Evolutionary conservation across 23 tunicate species (phyloP).

Genomic region (Trididemnum nubilum): DNA sequence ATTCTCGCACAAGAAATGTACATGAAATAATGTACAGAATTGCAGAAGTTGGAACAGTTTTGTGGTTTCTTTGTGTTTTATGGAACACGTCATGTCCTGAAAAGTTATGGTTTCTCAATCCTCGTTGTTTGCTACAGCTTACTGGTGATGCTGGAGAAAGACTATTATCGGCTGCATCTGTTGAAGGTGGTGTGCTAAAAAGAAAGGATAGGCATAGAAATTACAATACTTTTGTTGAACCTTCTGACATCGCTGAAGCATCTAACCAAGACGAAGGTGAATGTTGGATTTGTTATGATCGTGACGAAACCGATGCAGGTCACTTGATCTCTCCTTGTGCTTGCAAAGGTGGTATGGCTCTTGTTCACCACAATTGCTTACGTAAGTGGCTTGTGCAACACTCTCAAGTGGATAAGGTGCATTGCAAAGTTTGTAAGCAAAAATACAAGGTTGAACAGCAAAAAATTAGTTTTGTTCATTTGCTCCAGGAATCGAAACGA

Average conservation of each 20-base stretch:
- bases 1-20: conserved; percentile 65
- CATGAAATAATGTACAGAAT: conserved; percentile 80
- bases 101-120: conserved; percentile 89
- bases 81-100: conserved; percentile 92
- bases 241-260: background rate
- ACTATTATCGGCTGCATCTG: background rate
- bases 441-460: conserved; percentile 52
- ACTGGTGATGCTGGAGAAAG: conserved; percentile 66
- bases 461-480: conserved; percentile 14
- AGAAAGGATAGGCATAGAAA: background rate
- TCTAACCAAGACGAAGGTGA: conserved; percentile 24
- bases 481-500: conserved; percentile 44
- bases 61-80: conserved; percentile 98
- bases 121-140: conserved; percentile 63
- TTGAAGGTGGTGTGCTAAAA: background rate
- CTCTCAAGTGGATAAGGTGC: conserved; percentile 40
- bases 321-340: conserved; percentile 70
- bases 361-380: conserved; percentile 91
- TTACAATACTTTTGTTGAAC: conserved; percentile 31
- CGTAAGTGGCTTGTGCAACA: conserved; percentile 79
- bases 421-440: conserved; percentile 92
- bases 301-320: conserved; percentile 57
- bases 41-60: conserved; percentile 80
- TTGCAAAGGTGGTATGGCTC: conserved; percentile 95
- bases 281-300: conserved; percentile 98